phyloP scores from a whole-genome alignment of 2,888 invertebrate species.

The Branchipolynoe longqiensis region DNA sequence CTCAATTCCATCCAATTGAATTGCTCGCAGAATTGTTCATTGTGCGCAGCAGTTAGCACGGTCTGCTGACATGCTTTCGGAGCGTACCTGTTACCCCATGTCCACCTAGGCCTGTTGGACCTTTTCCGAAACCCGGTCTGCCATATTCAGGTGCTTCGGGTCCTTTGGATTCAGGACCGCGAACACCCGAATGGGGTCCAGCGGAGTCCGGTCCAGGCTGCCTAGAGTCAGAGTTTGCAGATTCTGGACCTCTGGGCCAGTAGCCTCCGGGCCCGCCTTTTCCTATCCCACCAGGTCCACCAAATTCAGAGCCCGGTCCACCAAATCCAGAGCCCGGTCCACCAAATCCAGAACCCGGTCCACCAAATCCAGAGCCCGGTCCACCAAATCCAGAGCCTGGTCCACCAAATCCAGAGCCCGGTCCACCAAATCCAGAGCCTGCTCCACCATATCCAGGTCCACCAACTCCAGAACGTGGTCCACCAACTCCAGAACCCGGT shows the following conservation, averaged over 20 bases:
- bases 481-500: background rate
- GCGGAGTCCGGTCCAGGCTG: no score
- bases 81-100: constrained; percentile 22
- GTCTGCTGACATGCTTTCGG: no score
- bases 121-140: background rate
- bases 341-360: no score
- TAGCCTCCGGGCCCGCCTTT: background rate
- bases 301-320: background rate
- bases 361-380: no score
- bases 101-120: constrained; percentile 1
- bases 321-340: background rate
- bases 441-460: background rate
- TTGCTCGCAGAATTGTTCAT: no score
- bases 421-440: background rate
- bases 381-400: background rate
- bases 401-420: background rate
- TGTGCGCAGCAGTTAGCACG: no score
- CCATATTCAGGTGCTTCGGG: background rate
- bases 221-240: no score
- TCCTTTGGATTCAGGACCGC: no score
- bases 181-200: no score
- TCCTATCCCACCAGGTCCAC: background rate
- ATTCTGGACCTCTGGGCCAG: background rate
- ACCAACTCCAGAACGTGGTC: background rate
- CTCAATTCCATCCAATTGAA: no score